Evolutionary conservation across 1,140 invertebrate species (phyloP).

Genomic region (Plectrocnemia conspersa): DNA sequence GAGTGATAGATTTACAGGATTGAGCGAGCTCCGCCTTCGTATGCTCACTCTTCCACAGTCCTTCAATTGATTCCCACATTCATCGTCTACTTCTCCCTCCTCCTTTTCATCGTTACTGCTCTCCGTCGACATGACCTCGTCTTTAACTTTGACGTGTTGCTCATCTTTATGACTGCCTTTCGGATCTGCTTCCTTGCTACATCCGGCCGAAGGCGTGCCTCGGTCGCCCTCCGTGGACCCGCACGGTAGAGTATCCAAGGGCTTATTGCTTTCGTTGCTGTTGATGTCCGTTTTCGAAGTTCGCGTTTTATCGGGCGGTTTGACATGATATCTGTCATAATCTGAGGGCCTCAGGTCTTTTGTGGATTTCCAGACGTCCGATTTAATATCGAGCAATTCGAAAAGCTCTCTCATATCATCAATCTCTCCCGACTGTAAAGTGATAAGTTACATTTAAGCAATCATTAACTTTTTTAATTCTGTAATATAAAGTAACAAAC

Average conservation of each 20-base stretch:
- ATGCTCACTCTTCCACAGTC: constrained; percentile 53
- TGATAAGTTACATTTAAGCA: constrained; percentile 22
- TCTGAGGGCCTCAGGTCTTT: constrained; percentile 44
- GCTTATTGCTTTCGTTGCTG: constrained; percentile 59
- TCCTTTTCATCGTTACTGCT: constrained; percentile 53
- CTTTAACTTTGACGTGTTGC: constrained; percentile 45
- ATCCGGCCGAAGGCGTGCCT: constrained; percentile 46
- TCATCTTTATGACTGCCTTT: constrained; percentile 34
- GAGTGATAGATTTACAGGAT: constrained; percentile 73
- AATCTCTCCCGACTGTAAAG: constrained; percentile 71
- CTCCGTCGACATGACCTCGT: constrained; percentile 51
- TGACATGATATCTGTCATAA: constrained; percentile 49
- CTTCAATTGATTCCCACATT: constrained; percentile 54
- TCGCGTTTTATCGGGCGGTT: constrained; percentile 53
- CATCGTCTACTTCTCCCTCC: constrained; percentile 42
- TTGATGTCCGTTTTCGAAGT: constrained; percentile 57
- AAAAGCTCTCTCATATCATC: constrained; percentile 75
- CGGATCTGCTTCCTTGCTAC: constrained; percentile 40
- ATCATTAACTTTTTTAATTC: background rate
- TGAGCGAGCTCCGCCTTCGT: constrained; percentile 51
- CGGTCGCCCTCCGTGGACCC: constrained; percentile 49
- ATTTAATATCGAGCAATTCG: constrained; percentile 76
- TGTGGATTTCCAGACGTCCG: constrained; percentile 65
- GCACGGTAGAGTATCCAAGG: constrained; percentile 46
- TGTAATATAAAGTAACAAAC: constrained; percentile 45